A percentile compares a stretch with the other conserved stretches of the same genome.
These are phyloP conservation scores for Augochlora pura DNA, from an alignment of 1,140 invertebrate species.

Conservation along the genomic window DNA sequence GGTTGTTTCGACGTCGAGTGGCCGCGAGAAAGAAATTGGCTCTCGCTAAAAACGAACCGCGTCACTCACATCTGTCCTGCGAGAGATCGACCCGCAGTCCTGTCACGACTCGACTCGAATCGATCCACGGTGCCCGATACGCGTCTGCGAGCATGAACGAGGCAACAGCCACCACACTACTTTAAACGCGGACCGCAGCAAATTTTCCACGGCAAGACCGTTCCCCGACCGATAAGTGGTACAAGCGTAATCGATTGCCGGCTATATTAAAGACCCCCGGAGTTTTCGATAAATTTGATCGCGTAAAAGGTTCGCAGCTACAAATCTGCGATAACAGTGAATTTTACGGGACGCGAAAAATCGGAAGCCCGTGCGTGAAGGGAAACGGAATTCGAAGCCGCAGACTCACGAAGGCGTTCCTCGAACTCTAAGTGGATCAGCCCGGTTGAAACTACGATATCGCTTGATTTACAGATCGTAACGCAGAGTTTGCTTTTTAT, in stretches of 20 bases:
- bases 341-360: not conserved
- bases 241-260: conserved; percentile 6
- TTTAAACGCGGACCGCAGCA: conserved; percentile 41
- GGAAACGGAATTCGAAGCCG: not conserved
- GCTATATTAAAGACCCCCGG: conserved; percentile 13
- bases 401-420: not conserved
- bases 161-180: not conserved
- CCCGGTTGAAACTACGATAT: conserved; percentile 4
- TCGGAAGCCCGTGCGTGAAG: not conserved
- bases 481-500: not conserved
- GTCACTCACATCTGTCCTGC: conserved; percentile 35
- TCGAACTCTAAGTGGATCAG: conserved; percentile 32
- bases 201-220: conserved; percentile 29
- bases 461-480: conserved; percentile 19
- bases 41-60: conserved; percentile 43
- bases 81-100: conserved; percentile 40
- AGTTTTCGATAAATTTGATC: conserved; percentile 23
- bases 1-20: no score
- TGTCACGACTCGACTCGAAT: conserved; percentile 47
- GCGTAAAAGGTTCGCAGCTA: conserved; percentile 6
- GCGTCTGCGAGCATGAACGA: conserved; percentile 40
- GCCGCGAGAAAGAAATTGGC: no score
- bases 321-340: conserved; percentile 29
- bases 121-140: conserved; percentile 52
- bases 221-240: conserved; percentile 9